Base-by-base conservation (phyloP, 2,113 vertebrate genomes). In the Trogon surrucura region DNA sequence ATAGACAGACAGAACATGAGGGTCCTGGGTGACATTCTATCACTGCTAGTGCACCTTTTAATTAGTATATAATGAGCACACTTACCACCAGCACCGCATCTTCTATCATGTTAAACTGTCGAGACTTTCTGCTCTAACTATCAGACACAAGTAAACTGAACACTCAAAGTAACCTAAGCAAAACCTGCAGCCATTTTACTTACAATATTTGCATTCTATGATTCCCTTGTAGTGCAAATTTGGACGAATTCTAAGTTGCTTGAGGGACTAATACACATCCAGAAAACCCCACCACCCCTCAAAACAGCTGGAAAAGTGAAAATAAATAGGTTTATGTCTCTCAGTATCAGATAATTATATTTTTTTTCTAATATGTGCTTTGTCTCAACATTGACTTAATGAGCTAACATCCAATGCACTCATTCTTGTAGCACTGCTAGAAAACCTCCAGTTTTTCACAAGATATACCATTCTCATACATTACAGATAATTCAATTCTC, bases 51-150 rank as follows among this genome's bases (percentile, higher is more conserved):
- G 62, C 92, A 97, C 91, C 96, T 96, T 96, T 96, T 97, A 97
- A 98, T 98, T 98, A 97, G 94, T 87, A 93, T 88, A 93, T 94
- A 97, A 96, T 85, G 95, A 96, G 91, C 81, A 93, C 86, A 72
- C 95, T 97, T 96, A 96, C 81, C 94, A 94, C 90, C 53, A 11
- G 95, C 91, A 85, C 82, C 25, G 60, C 88, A 94, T 94, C 89
- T 97, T 97, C 82, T 95, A 95, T 91, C 91, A 88, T 60, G 85
- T 94, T 92, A 97, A 98, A 94, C 92, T 96, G 95, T 91, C 91
- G 94, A 95, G 95, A 94, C 83, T 85, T 89, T 96, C 95, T 96
- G 92, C 93, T 97, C 27, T 79, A 96, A 94, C 88, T 95, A 94
- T 88, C 88, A 53, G 90, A 97, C 80, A 94, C 45, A 94, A 97